Base-by-base conservation (phyloP, 2,113 vertebrate species). In the Haplotaxodon microlepis region DNA sequence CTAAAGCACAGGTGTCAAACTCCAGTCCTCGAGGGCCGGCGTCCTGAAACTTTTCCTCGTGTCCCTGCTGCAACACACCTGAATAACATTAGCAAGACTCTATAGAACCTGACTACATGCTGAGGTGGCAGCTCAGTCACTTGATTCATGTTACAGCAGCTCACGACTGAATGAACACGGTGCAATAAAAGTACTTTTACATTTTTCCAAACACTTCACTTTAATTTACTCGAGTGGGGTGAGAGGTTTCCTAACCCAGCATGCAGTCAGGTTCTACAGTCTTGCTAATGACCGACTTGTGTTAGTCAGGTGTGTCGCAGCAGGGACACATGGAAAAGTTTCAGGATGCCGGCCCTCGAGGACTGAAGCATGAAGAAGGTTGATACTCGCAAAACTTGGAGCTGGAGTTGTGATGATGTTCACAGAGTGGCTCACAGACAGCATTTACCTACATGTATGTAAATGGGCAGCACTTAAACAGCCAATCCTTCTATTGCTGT, bases 161-260 rank as follows among this genome's bases (percentile, higher is more conserved):
- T 61, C 14, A 61, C 4, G 57, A 61, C 0, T 61, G 14, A 61
- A 10, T 31, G 57, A 61, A 61, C 57, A 31, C 5, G 1, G 27
- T 1, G 27, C 14, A 61, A 3, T 61, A 59, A 59, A 61, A 61
- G 27, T 10, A 2, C 54, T 27, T 27, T 21, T 54, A 21, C n/a
- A 54, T 54, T 54, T 54, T 21, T 54, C 53, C 53, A 24, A 54
- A 54, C 51, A 6, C 51, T 54, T 54, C n/a, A 54, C 51, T 21
- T 12, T 21, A 21, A 12, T 12, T 21, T 21, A 21, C 54, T 57
- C 2, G 27, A 5, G 57, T 9, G 0, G 27, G 2, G 1, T 2
- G 27, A 61, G 27, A 31, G 57, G 0, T 31, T 0, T 17, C 2
- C 57, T 61, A 4, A 31, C 27, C 0, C 57, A 61, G 57, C 57